phyloP scores from a whole-genome alignment of 2,113 vertebrate genomes.

The Dipodomys merriami region DNA sequence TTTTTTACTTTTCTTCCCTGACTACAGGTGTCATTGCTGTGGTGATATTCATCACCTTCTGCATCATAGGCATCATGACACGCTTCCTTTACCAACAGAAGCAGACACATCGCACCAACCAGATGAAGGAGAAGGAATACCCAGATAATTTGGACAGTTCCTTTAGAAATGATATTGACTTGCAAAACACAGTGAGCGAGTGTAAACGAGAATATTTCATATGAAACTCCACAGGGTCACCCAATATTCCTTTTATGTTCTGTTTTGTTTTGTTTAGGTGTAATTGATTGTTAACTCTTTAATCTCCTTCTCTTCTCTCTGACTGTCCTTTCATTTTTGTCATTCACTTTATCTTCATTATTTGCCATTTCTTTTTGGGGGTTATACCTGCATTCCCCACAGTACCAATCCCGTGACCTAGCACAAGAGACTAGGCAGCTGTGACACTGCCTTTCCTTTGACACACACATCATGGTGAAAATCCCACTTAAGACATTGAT shows the following conservation, averaged over 20 bases:
- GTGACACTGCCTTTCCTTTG: constrained; percentile 73
- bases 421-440: constrained; percentile 75
- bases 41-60: constrained; percentile 94
- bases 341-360: constrained; percentile 31
- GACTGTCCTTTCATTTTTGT: constrained; percentile 55
- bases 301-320: constrained; percentile 14
- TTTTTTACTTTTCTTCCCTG: neutral
- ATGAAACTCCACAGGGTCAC: constrained; percentile 85
- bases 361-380: constrained; percentile 67
- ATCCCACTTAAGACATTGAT: constrained; percentile 66
- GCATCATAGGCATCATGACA: constrained; percentile 91
- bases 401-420: constrained; percentile 27
- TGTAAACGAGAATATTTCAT: constrained; percentile 98
- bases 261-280: too few relatives aligned
- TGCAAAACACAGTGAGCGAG: constrained; percentile 94
- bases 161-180: constrained; percentile 94
- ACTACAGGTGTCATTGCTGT: constrained; percentile 93
- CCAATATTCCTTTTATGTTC: constrained; percentile 54
- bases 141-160: constrained; percentile 90
- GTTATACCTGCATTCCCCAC: neutral
- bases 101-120: constrained; percentile 87
- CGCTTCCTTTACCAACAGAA: constrained; percentile 96
- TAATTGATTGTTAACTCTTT: neutral
- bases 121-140: constrained; percentile 92
- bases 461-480: constrained; percentile 54